Evolutionary conservation across 2,888 invertebrate species (phyloP), one percentile per base, ranked within the genome.

Genomic region (Byasa hedistus): DNA sequence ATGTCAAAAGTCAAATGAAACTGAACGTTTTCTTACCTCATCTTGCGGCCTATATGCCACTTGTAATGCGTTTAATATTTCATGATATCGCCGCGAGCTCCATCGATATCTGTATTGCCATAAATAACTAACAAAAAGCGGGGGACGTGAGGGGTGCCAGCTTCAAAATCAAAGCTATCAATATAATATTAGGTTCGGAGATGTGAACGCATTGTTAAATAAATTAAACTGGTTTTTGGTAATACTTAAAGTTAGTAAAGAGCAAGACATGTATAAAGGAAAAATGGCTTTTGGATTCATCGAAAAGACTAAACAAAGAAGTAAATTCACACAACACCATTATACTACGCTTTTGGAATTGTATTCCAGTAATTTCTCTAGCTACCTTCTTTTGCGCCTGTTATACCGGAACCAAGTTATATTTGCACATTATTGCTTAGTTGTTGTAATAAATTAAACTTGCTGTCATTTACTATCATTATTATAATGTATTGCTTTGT

Each of bases 41-140:
- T 89, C 84, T 85, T 86, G 81, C 84, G 81, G 85, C 82, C 87
- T 88, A 88, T 88, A 89, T 87, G 88, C 88, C 87, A 89, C 86
- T 91, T 89, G 89, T 90, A 91, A 91, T 89, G 90, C 86, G 86
- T 91, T 91, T 91, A 91, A 91, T 91, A 91, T 91, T 91, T 91
- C 91, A 91, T 88, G 90, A 86, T 87, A 89, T 84, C 84, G 88
- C 87, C 85, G 81, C 77, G 72, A 77, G 86, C 82, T 82, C 80
- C 85, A 86, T 85, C 90, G 85, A 85, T 91, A 91, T 91, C 91
- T 85, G 78, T 73, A 69, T 71, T 69, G 79, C 86, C 85, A 91
- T 91, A 90, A 91, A 91, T 91, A 89, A 90, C 84, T 79, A 76
- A 81, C 86, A 88, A 89, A 89, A 87, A 88, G 73, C 73, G 76